Base-by-base conservation (phyloP, 2,113 vertebrate genomes). In the Paraplagusia blochii region DNA sequence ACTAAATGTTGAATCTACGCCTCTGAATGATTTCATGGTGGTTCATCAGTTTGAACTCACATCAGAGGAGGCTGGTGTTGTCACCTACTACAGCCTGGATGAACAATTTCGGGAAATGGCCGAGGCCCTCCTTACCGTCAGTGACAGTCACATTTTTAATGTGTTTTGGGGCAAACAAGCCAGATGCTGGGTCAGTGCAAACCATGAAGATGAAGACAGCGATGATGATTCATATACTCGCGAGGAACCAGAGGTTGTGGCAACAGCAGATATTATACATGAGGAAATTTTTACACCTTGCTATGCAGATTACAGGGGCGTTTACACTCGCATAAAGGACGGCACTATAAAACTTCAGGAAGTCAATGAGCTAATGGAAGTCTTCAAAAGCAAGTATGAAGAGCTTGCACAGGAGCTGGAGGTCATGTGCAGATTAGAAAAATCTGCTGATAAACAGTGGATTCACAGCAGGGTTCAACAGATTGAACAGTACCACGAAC, bases 401-500 rank as follows among this genome's bases (percentile, higher is more conserved):
- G 67, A 85, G 1, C 87, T 98, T 9, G 58, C 44, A 8, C 0
- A 0, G 0, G 94, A 99, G 8, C 56, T 96, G 0, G 13, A 51
- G 8, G 61, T 49, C 46, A 89, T 98, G 76, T 88, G 90, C 71
- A 3, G 3, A 12, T 61, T 91, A 0, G 15, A 64, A 9, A 29
- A 29, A 7, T 44, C 11, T 1, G 62, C 72, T 1, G 39, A 44
- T 4, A 79, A 22, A 8, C 52, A 4, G 2, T 99, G 97, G 97
- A 76, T 97, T 53, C 12, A 52, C 6, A 63, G 34, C 42, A 86
- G 95, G 1, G 67, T 93, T 10, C 63, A 76, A 50, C 97, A 99
- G 85, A 94, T 99, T 9, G 78, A 88, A 39, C 91, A 98, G 13
- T 99, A 94, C 69, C 92, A 96, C 0, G 90, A 94, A 65, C 88